A percentile compares a stretch with the other conserved stretches of the same genome.
These are phyloP conservation scores for Esox lucius DNA, from an alignment of 2,797 vertebrate genomes.

Conservation along the genomic window DNA sequence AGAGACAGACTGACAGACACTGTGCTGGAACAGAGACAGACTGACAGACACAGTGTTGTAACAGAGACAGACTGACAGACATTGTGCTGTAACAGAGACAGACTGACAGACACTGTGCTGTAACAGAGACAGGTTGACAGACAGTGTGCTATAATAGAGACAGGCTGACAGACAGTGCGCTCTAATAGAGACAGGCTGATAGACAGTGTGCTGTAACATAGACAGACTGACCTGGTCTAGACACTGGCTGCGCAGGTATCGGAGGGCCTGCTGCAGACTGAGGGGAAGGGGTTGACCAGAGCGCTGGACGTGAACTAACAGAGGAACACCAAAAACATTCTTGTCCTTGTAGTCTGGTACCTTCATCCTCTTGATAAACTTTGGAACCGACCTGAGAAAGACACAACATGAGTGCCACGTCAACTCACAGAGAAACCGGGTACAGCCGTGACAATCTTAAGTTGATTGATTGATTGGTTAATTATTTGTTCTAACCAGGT, in stretches of 20 bases:
- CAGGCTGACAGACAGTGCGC: too few relatives aligned
- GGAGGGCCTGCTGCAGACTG: constrained; percentile 92
- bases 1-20: too few relatives aligned
- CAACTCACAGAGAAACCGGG: neutral
- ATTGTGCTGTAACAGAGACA: too few relatives aligned
- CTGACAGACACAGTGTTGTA: too few relatives aligned
- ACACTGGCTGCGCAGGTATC: constrained; percentile 90
- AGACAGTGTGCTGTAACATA: neutral
- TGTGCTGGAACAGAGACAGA: too few relatives aligned
- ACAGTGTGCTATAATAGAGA: too few relatives aligned
- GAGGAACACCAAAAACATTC: constrained; percentile 93
- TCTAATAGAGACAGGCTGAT: too few relatives aligned
- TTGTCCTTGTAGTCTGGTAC: constrained; percentile 98
- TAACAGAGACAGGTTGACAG: too few relatives aligned
- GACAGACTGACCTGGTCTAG: constrained; percentile 87
- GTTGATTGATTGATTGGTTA: neutral
- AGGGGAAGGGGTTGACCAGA: constrained; percentile 93
- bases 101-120: too few relatives aligned
- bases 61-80: too few relatives aligned
- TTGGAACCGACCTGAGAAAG: constrained; percentile 89
- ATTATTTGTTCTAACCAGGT: constrained; percentile 82
- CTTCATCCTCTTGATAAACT: constrained; percentile 99
- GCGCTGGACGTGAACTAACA: constrained; percentile 94
- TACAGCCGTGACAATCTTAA: neutral
- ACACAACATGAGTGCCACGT: neutral